phyloP scores from a whole-genome alignment of 2,888 invertebrate genomes.

The Hirtodrosophila trivittata region DNA sequence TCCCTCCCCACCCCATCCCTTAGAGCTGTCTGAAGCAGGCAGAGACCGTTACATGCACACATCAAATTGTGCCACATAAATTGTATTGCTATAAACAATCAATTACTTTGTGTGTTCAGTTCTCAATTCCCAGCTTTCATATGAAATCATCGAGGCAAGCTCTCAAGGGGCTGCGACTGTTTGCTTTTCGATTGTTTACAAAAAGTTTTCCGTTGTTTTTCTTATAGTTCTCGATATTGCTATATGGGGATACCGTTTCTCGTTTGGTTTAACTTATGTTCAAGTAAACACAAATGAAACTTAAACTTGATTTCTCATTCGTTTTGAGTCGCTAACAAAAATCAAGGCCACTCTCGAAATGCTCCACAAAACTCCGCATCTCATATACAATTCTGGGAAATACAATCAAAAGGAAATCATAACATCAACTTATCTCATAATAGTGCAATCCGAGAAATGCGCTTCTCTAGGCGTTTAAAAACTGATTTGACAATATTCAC shows the following conservation, averaged over 20 bases:
- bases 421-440: too few species aligned
- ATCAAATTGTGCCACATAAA: slow-evolving; percentile 67
- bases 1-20: neutral
- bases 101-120: slow-evolving; percentile 70
- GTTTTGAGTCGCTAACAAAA: too few species aligned
- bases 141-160: too few species aligned
- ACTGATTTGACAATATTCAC: too few species aligned
- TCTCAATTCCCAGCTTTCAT: slow-evolving; percentile 12
- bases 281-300: slow-evolving; percentile 33
- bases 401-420: too few species aligned
- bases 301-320: slow-evolving; percentile 29
- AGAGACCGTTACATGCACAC: slow-evolving; percentile 37
- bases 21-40: too few species aligned
- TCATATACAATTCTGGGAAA: too few species aligned
- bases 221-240: slow-evolving; percentile 27
- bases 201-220: slow-evolving; percentile 37
- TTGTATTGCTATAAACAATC: slow-evolving; percentile 78
- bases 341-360: too few species aligned
- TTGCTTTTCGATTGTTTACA: slow-evolving; percentile 42
- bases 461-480: too few species aligned
- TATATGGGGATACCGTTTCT: slow-evolving; percentile 17
- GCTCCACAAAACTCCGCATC: too few species aligned
- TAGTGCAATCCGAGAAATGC: too few species aligned
- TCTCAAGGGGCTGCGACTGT: slow-evolving; percentile 39
- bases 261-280: slow-evolving; percentile 35